Evolutionary conservation across 1,140 invertebrate species (phyloP).

Genomic region (Uloborus diversus): DNA sequence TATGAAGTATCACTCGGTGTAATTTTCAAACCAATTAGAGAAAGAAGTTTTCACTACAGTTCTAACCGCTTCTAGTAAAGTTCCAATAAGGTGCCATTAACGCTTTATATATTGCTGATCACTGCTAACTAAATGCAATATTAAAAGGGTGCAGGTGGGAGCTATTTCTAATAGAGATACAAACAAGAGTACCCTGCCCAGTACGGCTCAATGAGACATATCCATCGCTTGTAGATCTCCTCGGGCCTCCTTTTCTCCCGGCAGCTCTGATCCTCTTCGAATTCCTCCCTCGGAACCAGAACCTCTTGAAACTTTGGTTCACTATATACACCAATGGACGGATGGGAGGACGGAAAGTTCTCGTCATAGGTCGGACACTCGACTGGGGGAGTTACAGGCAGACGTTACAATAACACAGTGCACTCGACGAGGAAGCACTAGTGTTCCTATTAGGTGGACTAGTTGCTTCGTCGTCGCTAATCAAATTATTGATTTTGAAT

Average conservation of each 20-base stretch:
- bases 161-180: no score
- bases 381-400: constrained; percentile 12
- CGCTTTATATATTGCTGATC: no score
- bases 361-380: constrained; percentile 55
- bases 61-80: no score
- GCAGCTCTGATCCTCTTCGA: background rate
- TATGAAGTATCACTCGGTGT: no score
- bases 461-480: no score
- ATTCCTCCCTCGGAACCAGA: background rate
- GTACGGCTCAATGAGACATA: constrained; percentile 53
- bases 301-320: constrained; percentile 21
- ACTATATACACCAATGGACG: constrained; percentile 51
- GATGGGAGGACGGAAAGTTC: constrained; percentile 48
- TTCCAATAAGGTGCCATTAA: no score
- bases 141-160: no score
- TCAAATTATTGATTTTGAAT: no score
- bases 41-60: no score
- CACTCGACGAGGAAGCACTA: background rate
- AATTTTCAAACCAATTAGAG: no score
- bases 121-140: no score
- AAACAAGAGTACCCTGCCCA: constrained; percentile 35
- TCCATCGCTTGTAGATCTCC: constrained; percentile 39
- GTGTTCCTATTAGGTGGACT: no score
- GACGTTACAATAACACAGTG: background rate
- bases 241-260: constrained; percentile 10